Evolutionary conservation across 2,888 invertebrate species (phyloP).

Genomic region (Leptinotarsa rubiginosa): DNA sequence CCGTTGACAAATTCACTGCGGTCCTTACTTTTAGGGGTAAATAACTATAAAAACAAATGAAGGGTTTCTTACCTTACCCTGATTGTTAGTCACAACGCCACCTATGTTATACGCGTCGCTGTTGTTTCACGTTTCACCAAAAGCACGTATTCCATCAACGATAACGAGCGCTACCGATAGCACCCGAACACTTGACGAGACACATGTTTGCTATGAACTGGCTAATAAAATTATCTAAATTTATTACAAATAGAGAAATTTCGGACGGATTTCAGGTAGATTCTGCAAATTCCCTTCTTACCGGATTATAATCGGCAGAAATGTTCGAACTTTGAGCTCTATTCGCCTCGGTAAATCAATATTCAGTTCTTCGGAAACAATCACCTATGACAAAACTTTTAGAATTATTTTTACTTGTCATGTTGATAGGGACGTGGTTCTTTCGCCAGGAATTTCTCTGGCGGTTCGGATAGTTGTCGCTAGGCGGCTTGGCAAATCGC

Average conservation of each 20-base stretch:
- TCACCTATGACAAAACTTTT: slow-evolving; percentile 59
- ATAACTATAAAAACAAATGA: slow-evolving; percentile 62
- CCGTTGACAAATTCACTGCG: slow-evolving; percentile 51
- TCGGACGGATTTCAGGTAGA: slow-evolving; percentile 52
- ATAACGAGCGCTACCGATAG: slow-evolving; percentile 58
- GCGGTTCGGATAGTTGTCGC: slow-evolving; percentile 61
- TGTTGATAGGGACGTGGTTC: slow-evolving; percentile 64
- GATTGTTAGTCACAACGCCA: slow-evolving; percentile 65
- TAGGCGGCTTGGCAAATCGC: slow-evolving; percentile 58
- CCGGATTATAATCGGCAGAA: slow-evolving; percentile 55
- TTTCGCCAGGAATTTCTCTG: slow-evolving; percentile 64
- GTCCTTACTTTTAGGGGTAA: slow-evolving; percentile 50
- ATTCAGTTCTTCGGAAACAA: slow-evolving; percentile 47
- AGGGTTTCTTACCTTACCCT: slow-evolving; percentile 67
- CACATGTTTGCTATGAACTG: slow-evolving; percentile 60
- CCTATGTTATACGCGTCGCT: slow-evolving; percentile 66
- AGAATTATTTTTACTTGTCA: slow-evolving; percentile 64
- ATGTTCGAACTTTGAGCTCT: slow-evolving; percentile 55
- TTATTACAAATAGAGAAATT: slow-evolving; percentile 49
- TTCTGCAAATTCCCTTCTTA: slow-evolving; percentile 47
- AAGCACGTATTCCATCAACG: slow-evolving; percentile 66
- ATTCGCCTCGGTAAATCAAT: slow-evolving; percentile 45
- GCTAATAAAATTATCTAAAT: slow-evolving; percentile 60
- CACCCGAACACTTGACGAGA: slow-evolving; percentile 59
- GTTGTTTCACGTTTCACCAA: slow-evolving; percentile 61